Evolutionary conservation across 2,888 invertebrate species (phyloP).

Genomic region (Cordilura impudica): DNA sequence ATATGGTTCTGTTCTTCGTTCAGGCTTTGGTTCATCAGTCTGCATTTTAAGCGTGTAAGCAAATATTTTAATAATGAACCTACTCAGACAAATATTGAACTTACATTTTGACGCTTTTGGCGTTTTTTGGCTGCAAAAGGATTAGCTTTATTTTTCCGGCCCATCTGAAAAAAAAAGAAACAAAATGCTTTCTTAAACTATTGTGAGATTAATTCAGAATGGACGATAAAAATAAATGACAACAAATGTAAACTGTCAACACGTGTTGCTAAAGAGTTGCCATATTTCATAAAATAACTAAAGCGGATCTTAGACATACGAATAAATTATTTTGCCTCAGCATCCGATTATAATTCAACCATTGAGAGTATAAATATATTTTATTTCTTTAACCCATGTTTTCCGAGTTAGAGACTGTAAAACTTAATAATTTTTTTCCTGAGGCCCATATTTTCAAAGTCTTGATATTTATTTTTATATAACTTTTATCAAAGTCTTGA

Average conservation of each 20-base stretch:
- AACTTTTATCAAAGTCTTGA: too few species aligned
- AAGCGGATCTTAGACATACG: too few species aligned
- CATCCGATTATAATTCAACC: too few species aligned
- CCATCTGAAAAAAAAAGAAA: constrained; percentile 64
- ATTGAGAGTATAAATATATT: too few species aligned
- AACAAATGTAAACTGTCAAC: constrained; percentile 25
- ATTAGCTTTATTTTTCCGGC: constrained; percentile 77
- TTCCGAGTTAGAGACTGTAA: too few species aligned
- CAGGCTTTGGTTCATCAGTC: constrained; percentile 67
- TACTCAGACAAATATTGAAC: constrained; percentile 71
- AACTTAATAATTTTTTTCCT: too few species aligned
- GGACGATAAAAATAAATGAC: background rate
- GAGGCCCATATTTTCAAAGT: too few species aligned
- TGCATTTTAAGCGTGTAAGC: constrained; percentile 25
- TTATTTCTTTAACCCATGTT: too few species aligned
- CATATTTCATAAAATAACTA: too few species aligned
- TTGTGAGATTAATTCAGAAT: background rate
- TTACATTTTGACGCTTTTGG: constrained; percentile 79
- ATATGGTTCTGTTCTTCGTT: constrained; percentile 80
- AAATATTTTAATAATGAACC: background rate
- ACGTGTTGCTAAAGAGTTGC: constrained; percentile 30
- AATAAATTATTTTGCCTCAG: too few species aligned
- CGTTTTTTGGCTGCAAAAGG: constrained; percentile 82
- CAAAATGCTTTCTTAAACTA: background rate
- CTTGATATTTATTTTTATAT: too few species aligned